Conservation (phyloP, 2,888 invertebrate genomes). For the Cyaniris semiargus region DNA sequence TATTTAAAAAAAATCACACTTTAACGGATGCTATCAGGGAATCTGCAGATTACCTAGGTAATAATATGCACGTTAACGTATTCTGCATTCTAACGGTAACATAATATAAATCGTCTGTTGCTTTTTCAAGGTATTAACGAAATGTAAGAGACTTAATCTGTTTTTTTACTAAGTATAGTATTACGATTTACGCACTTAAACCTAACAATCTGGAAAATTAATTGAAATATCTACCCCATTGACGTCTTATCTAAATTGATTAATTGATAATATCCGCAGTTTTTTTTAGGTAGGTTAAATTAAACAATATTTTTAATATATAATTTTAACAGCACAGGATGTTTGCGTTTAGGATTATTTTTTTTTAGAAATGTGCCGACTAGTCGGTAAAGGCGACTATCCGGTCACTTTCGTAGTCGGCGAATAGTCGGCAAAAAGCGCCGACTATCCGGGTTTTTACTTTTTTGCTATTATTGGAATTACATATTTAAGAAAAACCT, state of each 20-base stretch:
- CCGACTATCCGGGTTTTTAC: too few relatives aligned
- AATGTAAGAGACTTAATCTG: background rate
- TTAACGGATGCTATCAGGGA: too few relatives aligned
- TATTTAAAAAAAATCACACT: too few relatives aligned
- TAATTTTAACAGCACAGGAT: background rate
- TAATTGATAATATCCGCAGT: background rate
- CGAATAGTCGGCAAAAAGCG: too few relatives aligned
- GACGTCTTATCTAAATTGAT: background rate
- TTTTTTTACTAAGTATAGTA: background rate
- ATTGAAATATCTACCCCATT: background rate
- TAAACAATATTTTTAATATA: too few relatives aligned
- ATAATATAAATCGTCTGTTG: background rate
- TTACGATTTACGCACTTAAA: background rate
- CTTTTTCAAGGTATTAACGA: background rate
- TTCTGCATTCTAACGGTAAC: too few relatives aligned
- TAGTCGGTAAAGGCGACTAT: too few relatives aligned
- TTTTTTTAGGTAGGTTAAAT: background rate
- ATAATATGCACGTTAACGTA: too few relatives aligned
- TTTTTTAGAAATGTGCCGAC: background rate
- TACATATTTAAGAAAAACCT: too few relatives aligned
- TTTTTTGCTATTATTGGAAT: too few relatives aligned
- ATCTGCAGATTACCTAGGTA: too few relatives aligned
- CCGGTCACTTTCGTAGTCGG: too few relatives aligned
- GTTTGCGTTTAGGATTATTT: background rate
- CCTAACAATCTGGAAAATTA: constrained; percentile 1